Evolutionary conservation across 1,140 invertebrate genomes (phyloP), one percentile per base, ranked within the genome.

Genomic region (Amphibalanus amphitrite): DNA sequence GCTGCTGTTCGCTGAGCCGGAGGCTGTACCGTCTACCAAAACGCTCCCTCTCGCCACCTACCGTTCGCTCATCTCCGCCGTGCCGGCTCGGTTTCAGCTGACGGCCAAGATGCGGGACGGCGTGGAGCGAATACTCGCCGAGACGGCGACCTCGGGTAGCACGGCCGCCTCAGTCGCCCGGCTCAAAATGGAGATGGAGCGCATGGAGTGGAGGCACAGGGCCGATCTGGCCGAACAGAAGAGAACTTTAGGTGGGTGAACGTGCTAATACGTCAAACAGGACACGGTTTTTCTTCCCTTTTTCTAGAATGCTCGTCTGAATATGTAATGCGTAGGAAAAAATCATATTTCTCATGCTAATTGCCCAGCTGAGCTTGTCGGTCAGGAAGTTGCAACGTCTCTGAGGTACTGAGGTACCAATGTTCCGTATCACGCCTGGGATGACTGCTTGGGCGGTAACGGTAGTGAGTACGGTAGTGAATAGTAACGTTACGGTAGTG

Each of bases 121-220:
- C 38, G 78, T 87, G 38, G 82, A 86, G 73, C 84, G 86, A 70
- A 83, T 85, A 23, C 78, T 86, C 28, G 77, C 78, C 40, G 85
- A 86, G 72, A 75, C 86, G 71, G 78, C 81, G 0, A 78, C 72
- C 13, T 75, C 76, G 8, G 80, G 80, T 25, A 81, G 81, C 69
- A 78, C 82, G 17, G 84, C 86, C 74, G 86, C 84, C 0, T 83
- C 79, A 8, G 81, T 87, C 72, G 81, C 83, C 64, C 79, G 78
- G 3, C 75, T 88, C 25, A 81, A 85, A 73, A 75, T 88, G 28
- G 86, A 89, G 76, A 82, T 89, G 25, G 87, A 89, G 75, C 82
- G 83, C 25, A 77, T 86, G 65, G 84, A 84, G 74, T 87, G 88
- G 82, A 80, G 82, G 72, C 86, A 88, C 76, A 80, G 82, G 69